Evolutionary conservation across 2,888 invertebrate species (phyloP), one percentile per base, ranked within the genome.

Genomic region (Tenthredo mesomela): DNA sequence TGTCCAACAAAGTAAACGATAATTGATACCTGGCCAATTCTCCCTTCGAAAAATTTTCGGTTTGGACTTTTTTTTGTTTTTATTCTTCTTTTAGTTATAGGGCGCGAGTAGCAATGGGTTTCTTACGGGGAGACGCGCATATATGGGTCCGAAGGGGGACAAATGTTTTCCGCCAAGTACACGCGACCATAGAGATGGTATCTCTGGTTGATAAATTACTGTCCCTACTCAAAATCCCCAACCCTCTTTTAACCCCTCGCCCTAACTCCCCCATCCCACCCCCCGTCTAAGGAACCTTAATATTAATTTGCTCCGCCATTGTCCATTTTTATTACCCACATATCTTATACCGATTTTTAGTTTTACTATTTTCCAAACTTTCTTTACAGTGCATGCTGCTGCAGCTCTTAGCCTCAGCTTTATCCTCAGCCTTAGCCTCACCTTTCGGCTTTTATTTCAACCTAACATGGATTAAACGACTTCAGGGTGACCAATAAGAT

Each of bases 191-290:
- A 85, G 86, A 92, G 93, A 93, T 93, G 89, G 90, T 92, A 93
- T 93, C 93, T 92, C 85, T 88, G 87, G 85, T 91, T 93, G 92
- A 93, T 93, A 93, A 93, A 93, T 92, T 91, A 90, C 92, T 91
- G 91, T 92, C 91, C 91, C 92, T 90, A 89, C 89, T 89, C 88
- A 88, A 86, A 87, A 78, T 84, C 77, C 67, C 84, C 85, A 84
- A 82, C 88, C 87, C 85, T 87, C 88, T 82, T 87, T 87, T 85
- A 85, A 86, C 86, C 75, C 67, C 65, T 86, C 83, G 70, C 77
- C 50, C 84, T 70, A 40, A 80, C 58, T 61, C 61, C 78, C 86
- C 85, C 85, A 54, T 84, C 85, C 84, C 82, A 77, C 61, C 75
- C 85, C 85, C 84, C 86, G n/a, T 84, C 82, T 54, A n/a, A n/a